Base-by-base conservation (phyloP, 64 coral and sea anemone species). In the Trachythela sp. region DNA sequence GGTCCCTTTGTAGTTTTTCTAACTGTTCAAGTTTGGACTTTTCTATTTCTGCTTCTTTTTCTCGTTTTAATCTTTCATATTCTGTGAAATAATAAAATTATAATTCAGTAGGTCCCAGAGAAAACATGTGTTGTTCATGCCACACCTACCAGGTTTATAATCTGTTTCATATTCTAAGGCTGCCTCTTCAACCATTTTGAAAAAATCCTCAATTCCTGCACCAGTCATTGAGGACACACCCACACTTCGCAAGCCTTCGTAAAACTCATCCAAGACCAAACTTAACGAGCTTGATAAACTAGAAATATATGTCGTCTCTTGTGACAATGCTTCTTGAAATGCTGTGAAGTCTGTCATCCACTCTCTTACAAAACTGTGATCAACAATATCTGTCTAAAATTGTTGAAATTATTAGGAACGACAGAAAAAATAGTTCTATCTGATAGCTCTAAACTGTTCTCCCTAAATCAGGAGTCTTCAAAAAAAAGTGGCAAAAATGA, bases 231-330 rank as follows among this genome's bases (percentile, higher is more conserved):
- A 99, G 17, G 96, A 99, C 42, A 99, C 93, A 40, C 96, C 96
- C 32, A 99, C 96, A 70, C 88, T 87, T 9, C 85, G 49, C 18
- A 99, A 91, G 52, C 94, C 94, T 72, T 94, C 93, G 86, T 99
- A 99, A 88, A 99, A 99, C 70, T 99, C 93, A 70, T 99, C 96
- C 17, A 99, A 85, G 7, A 99, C 96, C 26, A 99, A 72, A 84
- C 96, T 99, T 91, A 99, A 92, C 8, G 96, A 99, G 33, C 93
- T 85, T 9, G 96, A 91, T 41, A 99, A 91, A 84, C 93, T 99
- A 58, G 96, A 99, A 93, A 99, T 99, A 91, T 99, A 99, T 85
- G 96, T 93, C 40, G 96, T 99, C 34, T 99, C 96, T 80, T 99
- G 96, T 36, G 96, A 86, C 31, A 99, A 70, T 2, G 96, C 96